Conservation (phyloP, 2,797 vertebrate species). For the Leucoraja ocellata region DNA sequence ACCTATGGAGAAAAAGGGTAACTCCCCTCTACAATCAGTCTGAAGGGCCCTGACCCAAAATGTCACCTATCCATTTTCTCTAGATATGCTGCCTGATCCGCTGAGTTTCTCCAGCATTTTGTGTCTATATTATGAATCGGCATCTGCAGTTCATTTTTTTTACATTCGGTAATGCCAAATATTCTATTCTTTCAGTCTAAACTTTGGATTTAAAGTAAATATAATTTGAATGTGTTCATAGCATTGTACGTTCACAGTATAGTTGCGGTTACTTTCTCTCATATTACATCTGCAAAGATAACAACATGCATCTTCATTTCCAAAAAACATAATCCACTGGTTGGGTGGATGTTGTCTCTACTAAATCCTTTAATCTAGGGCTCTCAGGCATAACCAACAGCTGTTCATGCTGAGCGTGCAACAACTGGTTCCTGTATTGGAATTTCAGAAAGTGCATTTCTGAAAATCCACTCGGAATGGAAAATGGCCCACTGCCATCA, state of each 20-base stretch:
- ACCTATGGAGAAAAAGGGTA: too few relatives aligned
- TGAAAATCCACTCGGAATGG: not conserved
- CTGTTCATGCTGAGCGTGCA: constrained; percentile 8
- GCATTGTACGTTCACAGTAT: too few relatives aligned
- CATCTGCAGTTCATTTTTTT: too few relatives aligned
- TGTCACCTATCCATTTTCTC: too few relatives aligned
- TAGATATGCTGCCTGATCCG: too few relatives aligned
- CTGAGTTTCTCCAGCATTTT: too few relatives aligned
- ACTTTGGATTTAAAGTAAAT: not conserved
- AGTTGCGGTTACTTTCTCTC: not conserved
- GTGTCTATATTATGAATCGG: too few relatives aligned
- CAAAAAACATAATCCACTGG: not conserved
- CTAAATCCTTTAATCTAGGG: not conserved
- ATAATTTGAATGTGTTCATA: not conserved
- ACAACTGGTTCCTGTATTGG: not conserved
- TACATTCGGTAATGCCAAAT: not conserved
- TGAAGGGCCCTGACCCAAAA: too few relatives aligned
- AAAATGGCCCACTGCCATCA: not conserved
- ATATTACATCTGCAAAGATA: not conserved
- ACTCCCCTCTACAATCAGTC: too few relatives aligned
- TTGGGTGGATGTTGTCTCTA: not conserved
- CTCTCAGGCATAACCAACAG: not conserved
- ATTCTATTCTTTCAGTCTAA: not conserved
- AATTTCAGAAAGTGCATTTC: constrained; percentile 18
- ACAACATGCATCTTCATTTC: not conserved